These are phyloP conservation scores for Lamellibrachia columna DNA, from an alignment of 2,888 invertebrate genomes.

Conservation along the genomic window DNA sequence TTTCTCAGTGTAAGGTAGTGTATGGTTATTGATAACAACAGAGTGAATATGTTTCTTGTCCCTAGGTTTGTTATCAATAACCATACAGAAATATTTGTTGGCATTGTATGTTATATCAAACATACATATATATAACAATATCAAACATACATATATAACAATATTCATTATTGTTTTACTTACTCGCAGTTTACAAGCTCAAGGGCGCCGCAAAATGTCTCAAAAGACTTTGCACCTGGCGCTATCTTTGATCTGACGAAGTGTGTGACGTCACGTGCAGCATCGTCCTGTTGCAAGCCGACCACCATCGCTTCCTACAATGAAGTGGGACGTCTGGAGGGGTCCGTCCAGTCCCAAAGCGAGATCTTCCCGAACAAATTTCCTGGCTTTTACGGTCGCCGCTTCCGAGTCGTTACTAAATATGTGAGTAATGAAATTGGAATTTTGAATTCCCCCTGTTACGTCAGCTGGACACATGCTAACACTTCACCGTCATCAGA, in stretches of 20 bases:
- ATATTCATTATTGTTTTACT: neutral
- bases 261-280: neutral
- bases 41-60: too few relatives aligned
- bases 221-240: neutral
- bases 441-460: too few relatives aligned
- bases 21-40: too few relatives aligned
- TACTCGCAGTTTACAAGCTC: neutral
- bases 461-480: neutral
- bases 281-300: neutral
- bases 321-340: neutral
- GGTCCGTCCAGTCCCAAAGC: neutral
- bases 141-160: neutral
- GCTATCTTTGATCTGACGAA: neutral
- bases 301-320: neutral
- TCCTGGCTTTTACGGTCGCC: conserved; percentile 17
- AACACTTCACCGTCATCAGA: neutral
- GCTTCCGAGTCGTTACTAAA: conserved; percentile 19
- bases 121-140: too few relatives aligned
- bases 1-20: too few relatives aligned
- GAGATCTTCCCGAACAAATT: conserved; percentile 22
- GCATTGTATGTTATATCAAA: too few relatives aligned
- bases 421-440: neutral
- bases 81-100: too few relatives aligned
- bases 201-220: neutral
- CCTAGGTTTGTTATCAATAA: too few relatives aligned